These are phyloP conservation scores for Ypsolopha sequella DNA, from an alignment of 2,888 invertebrate genomes.

Conservation along the genomic window DNA sequence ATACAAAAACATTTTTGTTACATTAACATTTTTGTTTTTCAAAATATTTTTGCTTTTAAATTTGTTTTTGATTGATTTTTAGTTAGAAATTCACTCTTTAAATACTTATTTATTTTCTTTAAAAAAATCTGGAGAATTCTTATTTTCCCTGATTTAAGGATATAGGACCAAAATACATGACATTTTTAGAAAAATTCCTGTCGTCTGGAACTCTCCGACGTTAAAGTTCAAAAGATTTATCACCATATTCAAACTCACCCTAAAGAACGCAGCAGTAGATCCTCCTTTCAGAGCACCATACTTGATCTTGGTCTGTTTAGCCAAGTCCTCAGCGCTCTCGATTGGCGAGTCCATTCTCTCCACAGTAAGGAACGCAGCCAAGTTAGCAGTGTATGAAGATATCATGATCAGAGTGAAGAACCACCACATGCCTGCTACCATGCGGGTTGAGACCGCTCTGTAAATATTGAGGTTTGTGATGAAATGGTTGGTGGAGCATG, in stretches of 20 bases:
- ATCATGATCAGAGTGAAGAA: constrained; percentile 97
- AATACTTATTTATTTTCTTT: no score
- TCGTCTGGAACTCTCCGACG: no score
- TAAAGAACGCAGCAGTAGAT: constrained; percentile 94
- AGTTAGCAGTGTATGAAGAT: constrained; percentile 95
- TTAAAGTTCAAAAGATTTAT: no score
- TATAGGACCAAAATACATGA: no score
- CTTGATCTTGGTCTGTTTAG: constrained; percentile 96
- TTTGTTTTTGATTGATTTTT: no score
- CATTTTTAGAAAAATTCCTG: no score
- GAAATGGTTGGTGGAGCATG: not conserved
- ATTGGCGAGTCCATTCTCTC: constrained; percentile 96
- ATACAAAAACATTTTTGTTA: no score
- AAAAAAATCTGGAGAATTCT: no score
- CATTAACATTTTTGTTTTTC: no score
- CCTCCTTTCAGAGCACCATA: constrained; percentile 96
- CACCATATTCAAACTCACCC: constrained; percentile 68
- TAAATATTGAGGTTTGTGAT: not conserved
- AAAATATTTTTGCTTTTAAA: no score
- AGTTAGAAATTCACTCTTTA: no score
- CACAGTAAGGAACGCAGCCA: constrained; percentile 94
- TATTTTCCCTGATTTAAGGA: no score
- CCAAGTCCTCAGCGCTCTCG: constrained; percentile 94
- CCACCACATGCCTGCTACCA: constrained; percentile 96
- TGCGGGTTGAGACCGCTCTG: constrained; percentile 89